These are phyloP conservation scores for Echinops telfairi DNA, from an alignment of 2,113 vertebrate species.

Conservation along the genomic window DNA sequence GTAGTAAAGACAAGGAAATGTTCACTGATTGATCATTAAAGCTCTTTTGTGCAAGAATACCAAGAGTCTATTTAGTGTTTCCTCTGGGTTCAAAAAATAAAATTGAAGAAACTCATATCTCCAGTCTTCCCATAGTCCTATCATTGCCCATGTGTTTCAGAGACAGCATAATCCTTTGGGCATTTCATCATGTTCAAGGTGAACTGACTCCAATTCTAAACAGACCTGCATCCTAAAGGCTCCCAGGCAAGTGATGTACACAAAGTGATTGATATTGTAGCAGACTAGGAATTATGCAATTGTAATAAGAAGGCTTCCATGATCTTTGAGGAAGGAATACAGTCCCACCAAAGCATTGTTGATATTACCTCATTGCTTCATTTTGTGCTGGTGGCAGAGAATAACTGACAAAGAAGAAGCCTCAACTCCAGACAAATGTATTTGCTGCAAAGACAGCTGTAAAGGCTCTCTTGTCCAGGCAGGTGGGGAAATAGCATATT, in stretches of 20 bases:
- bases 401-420: slow-evolving; percentile 39
- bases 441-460: background rate
- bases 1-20: background rate
- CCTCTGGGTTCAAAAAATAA: background rate
- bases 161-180: background rate
- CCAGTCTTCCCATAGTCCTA: background rate
- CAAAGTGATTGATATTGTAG: background rate
- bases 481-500: slow-evolving; percentile 28
- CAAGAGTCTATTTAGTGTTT: background rate
- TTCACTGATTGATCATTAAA: background rate
- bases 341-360: background rate
- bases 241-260: background rate
- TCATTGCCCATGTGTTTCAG: background rate
- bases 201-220: slow-evolving; percentile 15
- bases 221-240: background rate
- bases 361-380: slow-evolving; percentile 16
- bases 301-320: background rate
- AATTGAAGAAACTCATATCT: background rate
- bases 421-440: slow-evolving; percentile 45
- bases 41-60: background rate
- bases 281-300: background rate
- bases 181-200: background rate
- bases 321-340: slow-evolving; percentile 7
- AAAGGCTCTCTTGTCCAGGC: background rate
- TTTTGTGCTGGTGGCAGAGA: slow-evolving; percentile 10